A percentile compares a stretch with the other conserved stretches of the same genome.
These are phyloP conservation scores for Hippoglossus hippoglossus DNA, from an alignment of 2,797 vertebrate species.

Conservation along the genomic window DNA sequence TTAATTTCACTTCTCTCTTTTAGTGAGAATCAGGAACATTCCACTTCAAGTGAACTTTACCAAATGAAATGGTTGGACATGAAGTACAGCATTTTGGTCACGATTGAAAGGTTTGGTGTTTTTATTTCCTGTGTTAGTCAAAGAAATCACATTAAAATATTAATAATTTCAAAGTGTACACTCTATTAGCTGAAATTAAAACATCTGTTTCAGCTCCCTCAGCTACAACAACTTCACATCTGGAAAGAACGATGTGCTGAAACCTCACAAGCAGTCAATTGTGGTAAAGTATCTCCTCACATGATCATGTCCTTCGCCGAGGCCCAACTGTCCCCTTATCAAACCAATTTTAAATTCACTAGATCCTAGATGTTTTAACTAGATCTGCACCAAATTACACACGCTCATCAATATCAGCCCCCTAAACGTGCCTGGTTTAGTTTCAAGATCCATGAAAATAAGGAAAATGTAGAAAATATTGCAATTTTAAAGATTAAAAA, in stretches of 20 bases:
- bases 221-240: constrained; percentile 85
- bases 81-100: constrained; percentile 84
- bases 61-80: constrained; percentile 76
- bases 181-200: not conserved
- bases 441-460: no score
- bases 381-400: no score
- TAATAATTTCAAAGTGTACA: not conserved
- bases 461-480: no score
- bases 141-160: not conserved
- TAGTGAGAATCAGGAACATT: constrained; percentile 79
- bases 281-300: constrained; percentile 72
- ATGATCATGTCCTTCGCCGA: no score
- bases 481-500: no score
- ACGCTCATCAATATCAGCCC: no score
- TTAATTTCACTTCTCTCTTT: constrained; percentile 22
- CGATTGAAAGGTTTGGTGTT: constrained; percentile 74
- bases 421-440: no score
- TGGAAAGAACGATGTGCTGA: constrained; percentile 65
- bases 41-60: constrained; percentile 50
- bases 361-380: no score
- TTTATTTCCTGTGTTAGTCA: not conserved
- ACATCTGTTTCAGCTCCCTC: constrained; percentile 75
- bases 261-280: constrained; percentile 78
- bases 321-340: no score
- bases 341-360: no score